These are phyloP conservation scores for Scarus forsteni DNA, from an alignment of 2,797 vertebrate species.

Conservation along the genomic window DNA sequence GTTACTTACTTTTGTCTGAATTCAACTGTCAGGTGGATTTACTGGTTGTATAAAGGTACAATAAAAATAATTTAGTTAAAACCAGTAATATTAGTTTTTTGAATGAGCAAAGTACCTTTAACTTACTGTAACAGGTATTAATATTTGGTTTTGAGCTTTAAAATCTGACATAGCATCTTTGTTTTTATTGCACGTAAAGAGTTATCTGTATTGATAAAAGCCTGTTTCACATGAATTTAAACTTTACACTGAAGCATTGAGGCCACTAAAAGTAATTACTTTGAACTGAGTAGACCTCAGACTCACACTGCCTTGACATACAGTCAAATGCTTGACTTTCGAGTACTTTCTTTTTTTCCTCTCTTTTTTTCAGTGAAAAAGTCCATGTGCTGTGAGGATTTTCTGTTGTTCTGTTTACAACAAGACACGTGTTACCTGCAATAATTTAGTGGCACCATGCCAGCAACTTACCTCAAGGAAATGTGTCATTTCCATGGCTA, in stretches of 20 bases:
- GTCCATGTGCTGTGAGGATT: constrained; percentile 1
- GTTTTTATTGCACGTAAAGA: not conserved
- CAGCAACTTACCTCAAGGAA: constrained; percentile 59
- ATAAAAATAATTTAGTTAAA: no score
- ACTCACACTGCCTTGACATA: not conserved
- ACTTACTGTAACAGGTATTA: no score
- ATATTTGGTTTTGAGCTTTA: no score
- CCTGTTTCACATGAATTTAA: no score
- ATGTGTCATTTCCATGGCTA: constrained; percentile 80
- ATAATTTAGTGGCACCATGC: constrained; percentile 34
- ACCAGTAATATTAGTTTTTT: no score
- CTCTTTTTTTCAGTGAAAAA: not conserved
- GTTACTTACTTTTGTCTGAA: no score
- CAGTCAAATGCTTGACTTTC: not conserved
- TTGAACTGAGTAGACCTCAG: not conserved
- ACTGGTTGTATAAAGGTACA: no score
- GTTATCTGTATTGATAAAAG: no score
- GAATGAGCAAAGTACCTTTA: no score
- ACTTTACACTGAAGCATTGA: not conserved
- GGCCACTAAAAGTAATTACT: not conserved
- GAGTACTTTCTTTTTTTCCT: constrained; percentile 8
- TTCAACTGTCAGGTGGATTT: no score
- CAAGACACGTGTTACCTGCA: constrained; percentile 30
- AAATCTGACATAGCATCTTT: not conserved
- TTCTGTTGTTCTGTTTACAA: constrained; percentile 19